Evolutionary conservation across 2,113 vertebrate genomes (phyloP).

Genomic region (Spea multiplicata): DNA sequence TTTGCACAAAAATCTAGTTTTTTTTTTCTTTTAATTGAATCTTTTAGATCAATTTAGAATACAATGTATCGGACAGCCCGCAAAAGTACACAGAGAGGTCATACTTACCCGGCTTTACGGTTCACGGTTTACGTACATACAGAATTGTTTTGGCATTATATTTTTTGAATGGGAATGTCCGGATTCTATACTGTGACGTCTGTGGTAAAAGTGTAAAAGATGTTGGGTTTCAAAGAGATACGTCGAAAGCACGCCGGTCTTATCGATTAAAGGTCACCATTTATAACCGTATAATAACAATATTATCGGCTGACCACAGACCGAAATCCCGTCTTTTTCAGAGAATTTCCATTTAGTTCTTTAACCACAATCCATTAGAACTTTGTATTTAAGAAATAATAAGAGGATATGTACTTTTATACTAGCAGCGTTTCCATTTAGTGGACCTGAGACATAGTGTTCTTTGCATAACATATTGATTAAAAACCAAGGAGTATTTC

Average conservation of each 20-base stretch:
- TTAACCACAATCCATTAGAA: too few relatives aligned
- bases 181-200: constrained; percentile 1
- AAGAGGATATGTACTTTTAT: too few relatives aligned
- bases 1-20: constrained; percentile 5
- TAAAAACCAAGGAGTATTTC: too few relatives aligned
- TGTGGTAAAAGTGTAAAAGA: not conserved
- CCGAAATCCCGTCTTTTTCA: too few relatives aligned
- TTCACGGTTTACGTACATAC: constrained; percentile 30
- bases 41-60: not conserved
- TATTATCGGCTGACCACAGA: too few relatives aligned
- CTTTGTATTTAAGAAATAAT: too few relatives aligned
- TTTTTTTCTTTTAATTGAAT: not conserved
- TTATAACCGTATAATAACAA: too few relatives aligned
- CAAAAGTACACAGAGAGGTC: not conserved
- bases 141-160: constrained; percentile 43
- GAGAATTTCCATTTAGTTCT: too few relatives aligned
- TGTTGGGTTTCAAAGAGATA: not conserved
- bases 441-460: too few relatives aligned
- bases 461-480: too few relatives aligned
- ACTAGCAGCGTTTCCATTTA: too few relatives aligned
- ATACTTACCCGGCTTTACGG: not conserved
- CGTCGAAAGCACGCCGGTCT: not conserved
- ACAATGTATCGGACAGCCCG: not conserved
- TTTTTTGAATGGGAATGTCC: constrained; percentile 20
- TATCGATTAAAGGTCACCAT: too few relatives aligned